Evolutionary conservation across 2,113 vertebrate genomes (phyloP).

Genomic region (Chinchilla lanigera): DNA sequence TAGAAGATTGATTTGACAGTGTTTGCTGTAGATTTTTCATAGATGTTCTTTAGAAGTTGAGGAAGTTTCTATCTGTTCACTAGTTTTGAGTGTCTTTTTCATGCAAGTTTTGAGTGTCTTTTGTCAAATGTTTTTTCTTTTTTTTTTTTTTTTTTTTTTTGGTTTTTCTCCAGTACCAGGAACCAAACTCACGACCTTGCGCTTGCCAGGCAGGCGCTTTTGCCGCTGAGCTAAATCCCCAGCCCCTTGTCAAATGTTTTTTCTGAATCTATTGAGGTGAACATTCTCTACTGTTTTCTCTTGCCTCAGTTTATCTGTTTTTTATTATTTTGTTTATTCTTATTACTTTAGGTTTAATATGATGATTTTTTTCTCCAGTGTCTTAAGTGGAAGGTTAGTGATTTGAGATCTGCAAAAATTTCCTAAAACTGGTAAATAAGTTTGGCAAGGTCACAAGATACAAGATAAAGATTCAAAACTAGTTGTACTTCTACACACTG

Average conservation of each 20-base stretch:
- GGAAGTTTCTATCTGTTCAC: neutral
- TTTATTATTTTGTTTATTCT: neutral
- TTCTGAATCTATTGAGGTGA: neutral
- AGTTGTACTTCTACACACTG: neutral
- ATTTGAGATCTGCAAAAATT: neutral
- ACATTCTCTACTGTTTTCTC: neutral
- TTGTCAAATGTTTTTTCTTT: neutral
- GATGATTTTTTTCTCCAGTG: neutral
- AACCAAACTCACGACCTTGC: too few species aligned
- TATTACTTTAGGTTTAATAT: neutral
- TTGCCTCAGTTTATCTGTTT: neutral
- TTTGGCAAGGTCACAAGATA: neutral
- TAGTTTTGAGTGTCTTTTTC: neutral
- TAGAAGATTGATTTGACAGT: neutral
- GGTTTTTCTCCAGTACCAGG: too few species aligned
- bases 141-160: too few species aligned
- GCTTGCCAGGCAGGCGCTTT: too few species aligned
- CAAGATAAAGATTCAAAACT: constrained; percentile 20
- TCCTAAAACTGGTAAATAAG: neutral
- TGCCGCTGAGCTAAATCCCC: too few species aligned
- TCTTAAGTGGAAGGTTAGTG: neutral
- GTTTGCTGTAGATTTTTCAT: neutral
- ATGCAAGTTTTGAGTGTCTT: neutral
- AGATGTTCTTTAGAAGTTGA: neutral
- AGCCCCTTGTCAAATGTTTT: neutral